Conservation (phyloP, 1,140 invertebrate species). For the Pseudoatta argentina region DNA sequence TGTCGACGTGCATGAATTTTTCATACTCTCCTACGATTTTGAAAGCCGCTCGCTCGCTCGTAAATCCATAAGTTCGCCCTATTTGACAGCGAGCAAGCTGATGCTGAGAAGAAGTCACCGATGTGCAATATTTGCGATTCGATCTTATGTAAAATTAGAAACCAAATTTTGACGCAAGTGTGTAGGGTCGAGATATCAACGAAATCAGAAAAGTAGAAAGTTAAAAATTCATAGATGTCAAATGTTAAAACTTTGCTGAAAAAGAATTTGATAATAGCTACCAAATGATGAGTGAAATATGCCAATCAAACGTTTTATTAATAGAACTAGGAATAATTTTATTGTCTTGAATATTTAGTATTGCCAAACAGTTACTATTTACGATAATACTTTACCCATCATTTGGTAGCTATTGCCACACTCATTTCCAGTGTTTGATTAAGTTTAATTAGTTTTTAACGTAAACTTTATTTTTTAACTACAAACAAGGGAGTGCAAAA, state of each 20-base stretch:
- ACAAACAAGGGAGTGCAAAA: neutral
- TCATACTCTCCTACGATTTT: slow-evolving; percentile 77
- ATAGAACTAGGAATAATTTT: no score
- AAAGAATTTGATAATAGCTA: no score
- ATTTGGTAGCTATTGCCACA: no score
- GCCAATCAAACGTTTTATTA: no score
- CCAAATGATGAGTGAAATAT: no score
- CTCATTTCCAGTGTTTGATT: neutral
- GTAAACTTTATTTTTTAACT: neutral
- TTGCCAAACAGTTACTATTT: no score
- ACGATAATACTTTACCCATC: no score
- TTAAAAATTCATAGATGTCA: neutral
- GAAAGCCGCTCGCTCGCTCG: slow-evolving; percentile 59
- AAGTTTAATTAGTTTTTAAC: neutral
- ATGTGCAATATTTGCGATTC: neutral
- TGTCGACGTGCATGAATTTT: slow-evolving; percentile 79
- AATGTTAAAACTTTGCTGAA: neutral
- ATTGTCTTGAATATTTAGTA: no score
- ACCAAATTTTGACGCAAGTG: neutral
- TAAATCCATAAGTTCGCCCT: slow-evolving; percentile 67
- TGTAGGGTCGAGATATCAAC: neutral
- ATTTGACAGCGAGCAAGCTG: neutral
- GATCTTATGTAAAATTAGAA: slow-evolving; percentile 8
- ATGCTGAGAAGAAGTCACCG: neutral
- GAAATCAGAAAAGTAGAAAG: neutral